Evolutionary conservation across 2,113 vertebrate species (phyloP).

Genomic region (Campylomormyrus tamandua): DNA sequence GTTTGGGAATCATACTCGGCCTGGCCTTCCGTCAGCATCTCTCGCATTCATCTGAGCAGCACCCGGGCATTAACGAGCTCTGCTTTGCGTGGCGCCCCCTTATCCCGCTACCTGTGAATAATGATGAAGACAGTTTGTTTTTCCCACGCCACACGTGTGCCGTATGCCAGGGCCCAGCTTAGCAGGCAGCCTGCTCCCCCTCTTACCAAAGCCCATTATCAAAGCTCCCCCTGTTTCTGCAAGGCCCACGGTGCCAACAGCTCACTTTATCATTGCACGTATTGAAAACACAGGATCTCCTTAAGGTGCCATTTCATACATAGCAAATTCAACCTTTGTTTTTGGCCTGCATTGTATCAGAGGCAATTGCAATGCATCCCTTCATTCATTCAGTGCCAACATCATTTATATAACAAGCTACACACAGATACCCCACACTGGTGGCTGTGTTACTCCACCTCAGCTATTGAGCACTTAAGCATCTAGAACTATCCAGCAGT

Average conservation of each 20-base stretch:
- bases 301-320: background rate
- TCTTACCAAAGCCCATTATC: background rate
- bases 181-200: background rate
- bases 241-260: background rate
- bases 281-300: background rate
- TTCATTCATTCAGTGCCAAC: background rate
- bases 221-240: background rate
- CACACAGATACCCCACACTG: background rate
- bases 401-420: background rate
- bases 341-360: background rate
- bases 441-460: background rate
- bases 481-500: background rate
- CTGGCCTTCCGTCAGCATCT: background rate
- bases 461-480: background rate
- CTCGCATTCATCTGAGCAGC: background rate
- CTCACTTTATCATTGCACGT: background rate
- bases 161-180: background rate
- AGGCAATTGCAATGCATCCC: background rate
- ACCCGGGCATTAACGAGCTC: background rate
- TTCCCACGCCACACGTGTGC: background rate
- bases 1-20: background rate
- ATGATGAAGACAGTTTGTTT: background rate
- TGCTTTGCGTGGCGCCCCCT: background rate
- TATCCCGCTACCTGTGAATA: background rate
- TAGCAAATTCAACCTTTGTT: background rate